Conservation (phyloP, 1,140 invertebrate genomes). For the Cydia fagiglandana region DNA sequence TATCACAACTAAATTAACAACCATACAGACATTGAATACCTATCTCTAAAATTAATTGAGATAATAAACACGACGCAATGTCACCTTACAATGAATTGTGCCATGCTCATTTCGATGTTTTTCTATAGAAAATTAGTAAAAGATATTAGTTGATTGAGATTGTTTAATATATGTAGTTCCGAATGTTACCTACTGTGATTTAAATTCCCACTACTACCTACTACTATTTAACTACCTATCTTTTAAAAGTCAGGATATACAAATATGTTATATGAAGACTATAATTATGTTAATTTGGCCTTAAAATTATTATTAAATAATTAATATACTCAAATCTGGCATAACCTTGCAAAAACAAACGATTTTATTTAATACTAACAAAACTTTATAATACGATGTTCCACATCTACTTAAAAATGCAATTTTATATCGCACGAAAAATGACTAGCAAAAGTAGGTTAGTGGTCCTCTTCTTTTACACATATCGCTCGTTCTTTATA, state of each 20-base stretch:
- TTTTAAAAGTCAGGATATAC: no score
- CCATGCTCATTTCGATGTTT: background rate
- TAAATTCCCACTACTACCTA: no score
- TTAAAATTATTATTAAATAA: no score
- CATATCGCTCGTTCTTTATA: background rate
- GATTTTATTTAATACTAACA: background rate
- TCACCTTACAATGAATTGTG: background rate
- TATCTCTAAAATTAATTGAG: background rate
- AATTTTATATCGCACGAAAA: background rate
- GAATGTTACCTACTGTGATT: no score
- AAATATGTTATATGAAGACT: no score
- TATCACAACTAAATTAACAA: background rate
- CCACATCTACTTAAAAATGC: background rate
- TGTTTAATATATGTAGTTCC: no score
- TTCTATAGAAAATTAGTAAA: no score
- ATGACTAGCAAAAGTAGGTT: conserved; percentile 18
- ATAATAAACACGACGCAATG: background rate
- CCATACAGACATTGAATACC: background rate
- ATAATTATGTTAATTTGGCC: no score
- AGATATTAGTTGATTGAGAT: no score
- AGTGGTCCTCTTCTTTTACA: conserved; percentile 4
- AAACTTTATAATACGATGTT: background rate
- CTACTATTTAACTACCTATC: no score
- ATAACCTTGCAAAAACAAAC: no score
- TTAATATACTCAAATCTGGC: background rate